A percentile compares a stretch with the other conserved stretches of the same genome.
These are phyloP conservation scores for Yponomeuta malinellus DNA, from an alignment of 2,888 invertebrate species.

Conservation along the genomic window DNA sequence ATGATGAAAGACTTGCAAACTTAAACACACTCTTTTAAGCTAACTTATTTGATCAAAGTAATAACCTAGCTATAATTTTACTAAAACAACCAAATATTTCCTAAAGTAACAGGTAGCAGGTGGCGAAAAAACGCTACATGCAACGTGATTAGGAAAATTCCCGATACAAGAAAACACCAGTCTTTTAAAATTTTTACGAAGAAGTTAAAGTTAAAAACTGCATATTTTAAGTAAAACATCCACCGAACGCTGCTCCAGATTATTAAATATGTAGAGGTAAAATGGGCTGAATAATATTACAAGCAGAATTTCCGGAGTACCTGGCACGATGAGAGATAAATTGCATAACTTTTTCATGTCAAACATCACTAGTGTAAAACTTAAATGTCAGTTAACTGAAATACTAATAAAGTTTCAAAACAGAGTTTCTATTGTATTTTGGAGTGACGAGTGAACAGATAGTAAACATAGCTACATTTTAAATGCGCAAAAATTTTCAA, in stretches of 20 bases:
- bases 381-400: too few species aligned
- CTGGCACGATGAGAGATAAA: too few species aligned
- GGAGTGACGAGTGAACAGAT: too few species aligned
- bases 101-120: not conserved
- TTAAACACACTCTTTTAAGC: too few species aligned
- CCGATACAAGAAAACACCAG: not conserved
- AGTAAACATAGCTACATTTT: too few species aligned
- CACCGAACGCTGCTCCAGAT: not conserved
- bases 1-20: too few species aligned
- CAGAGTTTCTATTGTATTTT: too few species aligned
- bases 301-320: not conserved
- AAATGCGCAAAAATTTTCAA: too few species aligned
- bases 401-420: too few species aligned
- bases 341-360: too few species aligned
- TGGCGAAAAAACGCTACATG: not conserved
- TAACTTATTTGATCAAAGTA: too few species aligned
- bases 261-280: not conserved
- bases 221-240: not conserved
- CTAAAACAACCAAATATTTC: not conserved
- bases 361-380: too few species aligned
- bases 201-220: constrained; percentile 17
- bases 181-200: not conserved
- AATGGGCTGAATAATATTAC: not conserved
- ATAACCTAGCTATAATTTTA: not conserved
- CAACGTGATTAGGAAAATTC: not conserved